Base-by-base conservation (phyloP, 2,113 vertebrate species). In the Perccottus glenii region DNA sequence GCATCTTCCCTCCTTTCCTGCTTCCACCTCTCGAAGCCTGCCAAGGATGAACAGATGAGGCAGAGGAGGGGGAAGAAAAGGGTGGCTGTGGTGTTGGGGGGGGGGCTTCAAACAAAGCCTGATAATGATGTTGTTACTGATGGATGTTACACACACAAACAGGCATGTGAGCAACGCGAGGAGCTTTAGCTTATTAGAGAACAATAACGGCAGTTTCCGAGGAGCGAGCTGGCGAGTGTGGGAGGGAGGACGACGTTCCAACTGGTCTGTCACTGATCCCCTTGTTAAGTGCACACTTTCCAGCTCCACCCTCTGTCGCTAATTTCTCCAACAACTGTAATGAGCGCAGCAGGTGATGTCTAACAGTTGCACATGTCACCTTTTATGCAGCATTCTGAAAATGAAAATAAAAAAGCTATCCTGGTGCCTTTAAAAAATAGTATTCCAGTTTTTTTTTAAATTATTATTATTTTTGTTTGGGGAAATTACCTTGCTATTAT, bases 91-190 rank as follows among this genome's bases (percentile, higher is more conserved):
- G 58, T 64, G 35, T 45, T 38, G 16, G 33, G n/a, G 60, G 61
- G 43, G 64, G 33, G 68, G 75, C 85, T 87, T 91, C 86, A 90
- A 88, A 92, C 71, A 76, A 80, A 87, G 82, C 69, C 72, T 80
- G 88, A 89, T 92, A 91, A 92, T 90, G 86, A 92, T 90, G 90
- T 91, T 89, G 84, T 89, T 84, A 83, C 78, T 80, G 82, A 85
- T 83, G 81, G 81, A 85, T 89, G 81, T 87, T 81, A 71, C 77
- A 86, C 86, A 77, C 77, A 75, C 77, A 90, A 90, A 85, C 74
- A 88, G 85, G 72, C 84, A 75, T 77, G 80, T 78, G 80, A 86
- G 86, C 75, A 58, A 65, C 75, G 64, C 77, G 38, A 42, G 85
- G 77, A 62, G 87, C 69, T 62, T 6, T 45, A 45, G 80, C 88